Base-by-base conservation (phyloP, 2,113 vertebrate genomes). In the Datnioides undecimradiatus region DNA sequence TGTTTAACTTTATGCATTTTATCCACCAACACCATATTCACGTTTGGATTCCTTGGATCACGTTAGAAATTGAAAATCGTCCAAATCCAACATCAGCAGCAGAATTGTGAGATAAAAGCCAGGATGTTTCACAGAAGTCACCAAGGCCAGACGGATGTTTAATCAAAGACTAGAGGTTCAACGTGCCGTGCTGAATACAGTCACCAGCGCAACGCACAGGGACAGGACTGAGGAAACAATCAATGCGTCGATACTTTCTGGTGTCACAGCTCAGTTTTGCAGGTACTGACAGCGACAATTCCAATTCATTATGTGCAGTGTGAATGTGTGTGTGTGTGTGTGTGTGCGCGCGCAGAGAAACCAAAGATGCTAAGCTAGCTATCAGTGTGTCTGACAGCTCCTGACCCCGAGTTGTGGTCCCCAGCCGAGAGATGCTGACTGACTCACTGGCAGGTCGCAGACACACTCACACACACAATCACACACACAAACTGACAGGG, bases 381-480 rank as follows among this genome's bases (percentile, higher is more conserved):
- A 82, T 78, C 71, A 65, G 52, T 45, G 78, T 76, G 60, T 59
- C 46, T 86, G 92, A 91, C 87, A 88, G 84, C 80, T 78, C 71
- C 29, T 84, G 84, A 92, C 86, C 84, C 68, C n/a, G 4, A 71
- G 82, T 70, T 12, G 1, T 17, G 70, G 70, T 82, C 48, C 29
- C 43, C n/a, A 43, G 68, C 17, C 65, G 69, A 58, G 58, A 74
- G 62, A 90, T 79, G 70, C 76, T 75, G 86, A 85, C 83, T 55
- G 78, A 48, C 31, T 60, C 71, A 54, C 10, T 33, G n/a, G n/a
- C 36, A 25, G 52, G 62, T 29, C 58, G 31, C 25, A 60, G 19
- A 54, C n/a, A n/a, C n/a, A n/a, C n/a, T n/a, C n/a, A n/a, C n/a
- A n/a, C n/a, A n/a, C n/a, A n/a, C n/a, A n/a, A n/a, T n/a, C n/a